phyloP scores from a whole-genome alignment of 2,888 invertebrate genomes.

The Zygothrica quintamaculata region DNA sequence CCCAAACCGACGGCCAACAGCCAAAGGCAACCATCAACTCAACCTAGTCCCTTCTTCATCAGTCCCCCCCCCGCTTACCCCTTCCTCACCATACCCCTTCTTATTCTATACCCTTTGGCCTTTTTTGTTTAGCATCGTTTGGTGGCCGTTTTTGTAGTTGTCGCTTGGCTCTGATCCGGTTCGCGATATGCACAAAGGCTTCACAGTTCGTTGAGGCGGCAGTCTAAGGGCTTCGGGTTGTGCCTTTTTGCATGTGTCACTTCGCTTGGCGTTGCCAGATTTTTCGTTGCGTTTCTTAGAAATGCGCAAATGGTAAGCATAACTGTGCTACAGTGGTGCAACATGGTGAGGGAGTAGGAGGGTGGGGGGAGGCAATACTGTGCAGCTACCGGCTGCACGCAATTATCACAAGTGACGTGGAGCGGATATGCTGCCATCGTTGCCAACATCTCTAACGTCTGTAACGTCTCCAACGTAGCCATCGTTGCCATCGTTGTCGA shows the following conservation, averaged over 20 bases:
- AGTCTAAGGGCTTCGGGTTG: constrained; percentile 49
- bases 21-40: no score
- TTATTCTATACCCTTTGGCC: constrained; percentile 16
- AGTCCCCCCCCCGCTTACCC: not conserved
- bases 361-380: constrained; percentile 29
- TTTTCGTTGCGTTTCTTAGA: constrained; percentile 66
- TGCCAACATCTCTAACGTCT: constrained; percentile 5
- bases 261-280: constrained; percentile 59
- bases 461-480: no score
- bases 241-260: constrained; percentile 55
- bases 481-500: constrained; percentile 22
- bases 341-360: not conserved
- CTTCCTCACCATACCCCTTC: not conserved
- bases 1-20: no score
- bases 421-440: constrained; percentile 75
- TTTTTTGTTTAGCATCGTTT: constrained; percentile 55
- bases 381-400: constrained; percentile 69
- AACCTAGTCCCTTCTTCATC: no score
- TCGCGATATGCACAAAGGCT: constrained; percentile 79
- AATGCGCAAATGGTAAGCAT: constrained; percentile 24
- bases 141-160: constrained; percentile 46
- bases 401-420: constrained; percentile 80
- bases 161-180: constrained; percentile 73
- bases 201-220: constrained; percentile 53
- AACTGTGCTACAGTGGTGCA: no score